Conservation (phyloP, 2,888 invertebrate genomes). For the Mythimna impura region DNA sequence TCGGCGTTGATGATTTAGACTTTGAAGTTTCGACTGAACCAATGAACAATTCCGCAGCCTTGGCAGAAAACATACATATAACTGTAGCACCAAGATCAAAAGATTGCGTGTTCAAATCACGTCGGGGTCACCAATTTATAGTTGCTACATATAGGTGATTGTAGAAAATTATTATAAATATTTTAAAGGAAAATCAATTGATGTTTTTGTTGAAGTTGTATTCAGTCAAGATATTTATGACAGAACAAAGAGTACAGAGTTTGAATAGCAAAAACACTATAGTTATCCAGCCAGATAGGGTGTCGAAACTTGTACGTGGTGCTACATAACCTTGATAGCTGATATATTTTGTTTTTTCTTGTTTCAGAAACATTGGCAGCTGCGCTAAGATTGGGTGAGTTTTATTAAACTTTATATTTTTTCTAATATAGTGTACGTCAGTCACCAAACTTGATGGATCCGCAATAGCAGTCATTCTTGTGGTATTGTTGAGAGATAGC, state of each 20-base stretch:
- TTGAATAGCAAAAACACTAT: too few species aligned
- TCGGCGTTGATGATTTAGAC: too few species aligned
- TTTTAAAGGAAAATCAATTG: too few species aligned
- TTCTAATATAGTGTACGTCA: not conserved
- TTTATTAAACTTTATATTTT: not conserved
- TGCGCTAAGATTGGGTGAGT: slow-evolving; percentile 55
- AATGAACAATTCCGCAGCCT: too few species aligned
- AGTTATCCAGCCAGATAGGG: too few species aligned
- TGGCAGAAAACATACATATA: not conserved
- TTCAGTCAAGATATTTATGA: too few species aligned
- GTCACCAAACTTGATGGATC: not conserved
- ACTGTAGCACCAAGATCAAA: slow-evolving; percentile 91
- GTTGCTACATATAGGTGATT: too few species aligned
- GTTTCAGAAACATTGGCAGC: slow-evolving; percentile 50
- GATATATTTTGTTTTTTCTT: slow-evolving; percentile 25
- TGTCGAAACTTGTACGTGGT: too few species aligned
- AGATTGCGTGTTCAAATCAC: slow-evolving; percentile 99
- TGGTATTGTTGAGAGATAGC: not conserved
- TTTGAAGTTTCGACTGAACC: too few species aligned
- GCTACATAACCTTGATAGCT: not conserved
- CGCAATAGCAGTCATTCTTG: slow-evolving; percentile 21
- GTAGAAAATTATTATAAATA: too few species aligned
- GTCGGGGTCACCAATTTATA: slow-evolving; percentile 93
- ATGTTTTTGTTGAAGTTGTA: too few species aligned
- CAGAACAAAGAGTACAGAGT: too few species aligned